Percentiles rank a stretch among this genome's conserved stretches.
Evolutionary conservation across 2,113 vertebrate genomes (phyloP).

Genomic region (Microtus oregoni): DNA sequence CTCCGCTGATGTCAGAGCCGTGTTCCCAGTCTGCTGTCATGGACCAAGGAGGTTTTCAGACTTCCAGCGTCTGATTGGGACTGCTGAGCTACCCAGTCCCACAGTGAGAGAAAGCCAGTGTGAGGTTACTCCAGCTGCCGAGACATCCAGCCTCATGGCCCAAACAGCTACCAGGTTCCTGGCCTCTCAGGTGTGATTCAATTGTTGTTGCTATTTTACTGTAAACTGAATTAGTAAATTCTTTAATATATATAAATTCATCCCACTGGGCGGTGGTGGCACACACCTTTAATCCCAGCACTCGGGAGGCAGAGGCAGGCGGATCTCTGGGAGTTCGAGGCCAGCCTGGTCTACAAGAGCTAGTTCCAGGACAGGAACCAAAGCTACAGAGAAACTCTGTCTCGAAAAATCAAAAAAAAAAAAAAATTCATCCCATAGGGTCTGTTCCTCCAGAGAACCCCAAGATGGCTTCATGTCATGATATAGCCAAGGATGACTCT

Average conservation of each 20-base stretch:
- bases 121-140: background rate
- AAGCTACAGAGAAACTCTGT: no score
- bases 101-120: background rate
- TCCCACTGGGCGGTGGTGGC: no score
- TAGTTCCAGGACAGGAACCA: no score
- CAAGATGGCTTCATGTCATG: background rate
- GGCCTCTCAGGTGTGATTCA: background rate
- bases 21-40: background rate
- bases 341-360: no score
- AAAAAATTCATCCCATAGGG: background rate
- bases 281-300: no score
- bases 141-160: background rate
- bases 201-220: background rate
- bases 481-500: background rate
- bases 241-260: background rate
- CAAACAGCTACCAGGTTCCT: background rate
- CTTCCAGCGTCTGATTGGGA: background rate
- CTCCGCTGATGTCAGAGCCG: background rate
- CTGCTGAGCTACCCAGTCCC: background rate
- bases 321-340: no score
- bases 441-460: background rate
- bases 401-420: no score
- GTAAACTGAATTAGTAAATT: background rate
- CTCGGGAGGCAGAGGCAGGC: no score
- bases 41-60: background rate